These are phyloP conservation scores for Drosophila picticornis DNA, from an alignment of 2,888 invertebrate species.

Conservation along the genomic window DNA sequence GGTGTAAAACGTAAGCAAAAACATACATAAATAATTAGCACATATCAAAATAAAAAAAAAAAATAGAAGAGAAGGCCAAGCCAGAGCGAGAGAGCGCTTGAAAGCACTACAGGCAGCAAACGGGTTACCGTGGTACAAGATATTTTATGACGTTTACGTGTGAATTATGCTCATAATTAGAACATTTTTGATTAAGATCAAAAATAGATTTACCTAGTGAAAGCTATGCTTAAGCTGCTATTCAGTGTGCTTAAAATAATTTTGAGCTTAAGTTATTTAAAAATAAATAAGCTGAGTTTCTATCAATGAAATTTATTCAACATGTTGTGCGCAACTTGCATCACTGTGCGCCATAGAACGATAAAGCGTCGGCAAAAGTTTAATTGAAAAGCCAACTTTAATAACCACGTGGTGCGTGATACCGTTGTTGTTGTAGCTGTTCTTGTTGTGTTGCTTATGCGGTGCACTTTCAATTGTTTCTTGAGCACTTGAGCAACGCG, in stretches of 20 bases:
- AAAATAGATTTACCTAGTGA: not conserved
- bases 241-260: not conserved
- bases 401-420: conserved; percentile 71
- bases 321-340: conserved; percentile 3
- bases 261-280: not conserved
- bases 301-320: not conserved
- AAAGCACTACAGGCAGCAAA: conserved; percentile 34
- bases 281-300: not conserved
- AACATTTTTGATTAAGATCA: not conserved
- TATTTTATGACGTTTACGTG: conserved; percentile 14
- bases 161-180: conserved; percentile 6
- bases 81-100: conserved; percentile 22
- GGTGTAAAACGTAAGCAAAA: conserved; percentile 31
- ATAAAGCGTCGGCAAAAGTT: conserved; percentile 56
- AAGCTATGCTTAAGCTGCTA: not conserved
- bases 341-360: conserved; percentile 47
- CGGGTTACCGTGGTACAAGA: conserved; percentile 48
- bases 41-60: conserved; percentile 26
- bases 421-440: conserved; percentile 25
- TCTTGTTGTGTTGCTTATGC: conserved; percentile 22
- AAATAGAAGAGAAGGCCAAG: conserved; percentile 43
- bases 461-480: conserved; percentile 68
- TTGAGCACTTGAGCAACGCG: conserved; percentile 52
- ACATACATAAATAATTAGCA: conserved; percentile 56
- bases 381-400: conserved; percentile 76